Evolutionary conservation across 2,888 invertebrate species (phyloP), one percentile per base, ranked within the genome.

Genomic region (Torymus tubicola): DNA sequence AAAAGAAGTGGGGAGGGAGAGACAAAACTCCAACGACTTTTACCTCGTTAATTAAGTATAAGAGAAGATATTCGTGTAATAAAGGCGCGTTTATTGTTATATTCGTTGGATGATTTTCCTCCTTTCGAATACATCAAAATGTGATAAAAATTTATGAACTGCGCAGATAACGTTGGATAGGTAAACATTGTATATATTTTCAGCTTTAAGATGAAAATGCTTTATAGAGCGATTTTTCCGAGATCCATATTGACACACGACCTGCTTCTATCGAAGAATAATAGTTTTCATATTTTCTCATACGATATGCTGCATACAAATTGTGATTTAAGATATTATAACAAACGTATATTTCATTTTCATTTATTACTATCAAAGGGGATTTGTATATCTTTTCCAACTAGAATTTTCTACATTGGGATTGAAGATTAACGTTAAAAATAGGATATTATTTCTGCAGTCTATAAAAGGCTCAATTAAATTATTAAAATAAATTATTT

Each of bases 271-370:
- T 16, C 64, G 58, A 71, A 71, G 78, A 78, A 71, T 78, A 65
- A 78, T 78, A 78, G 78, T 65, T 71, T 71, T 78, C 78, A 65
- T 71, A 65, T 71, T 65, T 78, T 64, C 71, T 78, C 71, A 78
- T 78, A 58, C 70, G 18, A 42, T 2, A 42, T 2, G 55, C 64
- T 14, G 55, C 64, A 57, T 63, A 57, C 21, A 55, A 70, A 77
- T 77, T 50, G 70, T 21, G 16, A 31, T 8, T 60, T 67, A 60
- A 68, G 55, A 77, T 63, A 64, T 64, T 63, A 64, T 64, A 70
- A 55, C 50, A 3, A n/a, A 24, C 57, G 14, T 61, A 2, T 12
- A 71, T 52, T 61, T 50, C 52, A 61, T 52, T 42, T 61, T 24
- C 65, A 55, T 55, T n/a, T 50, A 58, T 70, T 12, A 16, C 31